A percentile compares a stretch with the other conserved stretches of the same genome.
phyloP scores from a whole-genome alignment of 2,888 invertebrate genomes.

The Drosophila prolongata region DNA sequence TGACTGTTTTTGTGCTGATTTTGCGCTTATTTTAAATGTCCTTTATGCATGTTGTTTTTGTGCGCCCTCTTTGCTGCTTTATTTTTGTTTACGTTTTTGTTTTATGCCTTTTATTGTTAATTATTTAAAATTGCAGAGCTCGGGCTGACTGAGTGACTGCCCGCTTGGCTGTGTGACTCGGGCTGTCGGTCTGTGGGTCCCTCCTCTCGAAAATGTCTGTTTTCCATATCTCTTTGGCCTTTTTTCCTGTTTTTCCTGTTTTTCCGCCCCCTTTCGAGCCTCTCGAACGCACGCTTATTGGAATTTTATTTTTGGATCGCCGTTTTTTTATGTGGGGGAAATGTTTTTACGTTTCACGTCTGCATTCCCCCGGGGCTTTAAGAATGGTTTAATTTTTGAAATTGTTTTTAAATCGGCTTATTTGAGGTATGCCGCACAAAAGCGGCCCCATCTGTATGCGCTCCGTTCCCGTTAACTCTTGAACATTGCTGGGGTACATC shows the following conservation, averaged over 20 bases:
- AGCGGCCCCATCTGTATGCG: constrained; percentile 9
- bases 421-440: constrained; percentile 27
- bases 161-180: constrained; percentile 8
- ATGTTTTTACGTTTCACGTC: constrained; percentile 16
- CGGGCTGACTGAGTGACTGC: constrained; percentile 37
- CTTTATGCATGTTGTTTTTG: constrained; percentile 47
- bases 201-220: constrained; percentile 11
- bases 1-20: constrained; percentile 68
- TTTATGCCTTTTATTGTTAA: constrained; percentile 51
- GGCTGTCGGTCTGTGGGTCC: constrained; percentile 5
- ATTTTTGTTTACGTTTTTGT: constrained; percentile 40
- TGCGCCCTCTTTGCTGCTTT: constrained; percentile 35
- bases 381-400: constrained; percentile 48
- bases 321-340: constrained; percentile 5
- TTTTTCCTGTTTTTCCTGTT: constrained; percentile 12
- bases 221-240: constrained; percentile 1
- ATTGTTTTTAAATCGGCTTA: constrained; percentile 54
- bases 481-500: not conserved
- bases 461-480: constrained; percentile 3
- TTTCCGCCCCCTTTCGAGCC: not conserved
- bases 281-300: constrained; percentile 34
- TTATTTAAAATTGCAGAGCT: constrained; percentile 56
- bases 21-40: constrained; percentile 69
- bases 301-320: constrained; percentile 46
- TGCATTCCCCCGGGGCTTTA: constrained; percentile 22